Percentiles rank a stretch among this genome's conserved stretches.
These are phyloP conservation scores for Eulemur coronatus DNA, from an alignment of 2,797 vertebrate species.

Conservation along the genomic window DNA sequence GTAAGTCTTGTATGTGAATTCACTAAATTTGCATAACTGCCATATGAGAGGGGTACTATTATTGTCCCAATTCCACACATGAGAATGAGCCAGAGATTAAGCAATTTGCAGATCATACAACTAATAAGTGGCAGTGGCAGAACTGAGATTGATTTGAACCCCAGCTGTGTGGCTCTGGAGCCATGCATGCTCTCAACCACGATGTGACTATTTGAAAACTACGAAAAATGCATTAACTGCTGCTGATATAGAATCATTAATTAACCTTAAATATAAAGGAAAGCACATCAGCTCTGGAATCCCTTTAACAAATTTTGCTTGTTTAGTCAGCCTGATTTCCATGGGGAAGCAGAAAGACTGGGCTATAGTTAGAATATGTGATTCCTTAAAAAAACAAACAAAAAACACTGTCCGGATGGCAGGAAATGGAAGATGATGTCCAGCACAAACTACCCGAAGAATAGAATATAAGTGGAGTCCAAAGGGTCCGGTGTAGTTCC, in stretches of 20 bases:
- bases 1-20: not conserved
- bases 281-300: not conserved
- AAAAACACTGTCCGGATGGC: not conserved
- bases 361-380: slow-evolving; percentile 18
- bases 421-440: not conserved
- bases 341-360: not conserved
- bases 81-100: not conserved
- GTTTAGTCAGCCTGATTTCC: slow-evolving; percentile 11
- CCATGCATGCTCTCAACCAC: not conserved
- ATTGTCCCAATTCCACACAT: not conserved
- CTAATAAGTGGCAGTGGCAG: not conserved
- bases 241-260: not conserved
- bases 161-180: not conserved
- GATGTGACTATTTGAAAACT: slow-evolving; percentile 1
- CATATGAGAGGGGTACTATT: not conserved
- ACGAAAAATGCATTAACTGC: slow-evolving; percentile 16
- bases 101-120: not conserved
- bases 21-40: not conserved
- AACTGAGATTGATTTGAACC: not conserved
- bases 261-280: slow-evolving; percentile 5
- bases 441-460: not conserved
- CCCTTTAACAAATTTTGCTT: not conserved
- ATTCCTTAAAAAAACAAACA: not conserved
- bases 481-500: not conserved
- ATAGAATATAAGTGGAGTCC: not conserved